Conservation (phyloP, 2,113 vertebrate genomes). For the Turnix velox region DNA sequence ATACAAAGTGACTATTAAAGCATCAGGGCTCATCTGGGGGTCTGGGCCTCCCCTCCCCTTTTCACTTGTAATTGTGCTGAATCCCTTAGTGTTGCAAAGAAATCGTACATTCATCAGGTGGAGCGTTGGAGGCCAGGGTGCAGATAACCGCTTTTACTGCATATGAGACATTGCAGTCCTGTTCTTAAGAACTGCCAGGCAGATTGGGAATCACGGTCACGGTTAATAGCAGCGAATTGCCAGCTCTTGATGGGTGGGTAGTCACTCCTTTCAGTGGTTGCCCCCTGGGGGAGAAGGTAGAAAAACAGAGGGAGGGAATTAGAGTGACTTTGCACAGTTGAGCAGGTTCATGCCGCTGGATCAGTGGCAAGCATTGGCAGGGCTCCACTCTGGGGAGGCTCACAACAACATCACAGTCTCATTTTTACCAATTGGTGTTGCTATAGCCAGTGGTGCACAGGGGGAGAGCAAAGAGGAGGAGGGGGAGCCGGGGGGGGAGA, state of each 20-base stretch:
- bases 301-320: constrained; percentile 86
- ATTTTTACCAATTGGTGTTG: constrained; percentile 81
- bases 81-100: constrained; percentile 69
- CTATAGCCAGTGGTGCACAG: constrained; percentile 74
- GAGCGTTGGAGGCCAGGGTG: constrained; percentile 72
- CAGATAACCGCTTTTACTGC: constrained; percentile 78
- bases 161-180: constrained; percentile 76
- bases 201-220: constrained; percentile 82
- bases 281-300: constrained; percentile 85
- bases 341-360: constrained; percentile 81
- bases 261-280: constrained; percentile 83
- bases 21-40: constrained; percentile 69
- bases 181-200: constrained; percentile 79
- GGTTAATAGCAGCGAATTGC: constrained; percentile 83
- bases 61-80: constrained; percentile 61
- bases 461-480: constrained; percentile 57
- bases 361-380: constrained; percentile 82
- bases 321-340: constrained; percentile 84
- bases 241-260: constrained; percentile 84
- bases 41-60: constrained; percentile 62
- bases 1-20: constrained; percentile 71
- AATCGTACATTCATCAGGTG: constrained; percentile 70
- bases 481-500: background rate
- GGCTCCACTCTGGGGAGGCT: constrained; percentile 81
- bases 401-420: constrained; percentile 78